Evolutionary conservation across 2,888 invertebrate species (phyloP).

Genomic region (Sialis lutaria): DNA sequence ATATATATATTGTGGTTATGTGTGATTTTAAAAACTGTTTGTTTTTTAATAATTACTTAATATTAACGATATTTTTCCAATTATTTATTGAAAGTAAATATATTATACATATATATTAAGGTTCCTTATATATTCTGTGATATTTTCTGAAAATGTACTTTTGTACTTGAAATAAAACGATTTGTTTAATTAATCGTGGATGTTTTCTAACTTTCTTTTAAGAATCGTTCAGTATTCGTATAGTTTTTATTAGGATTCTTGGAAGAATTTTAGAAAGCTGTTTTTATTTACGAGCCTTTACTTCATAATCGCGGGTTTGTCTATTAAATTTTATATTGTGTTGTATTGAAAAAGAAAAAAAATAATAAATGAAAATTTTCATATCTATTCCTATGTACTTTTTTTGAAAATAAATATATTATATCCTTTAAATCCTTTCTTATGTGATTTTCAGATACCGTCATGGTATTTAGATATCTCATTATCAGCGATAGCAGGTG

Average conservation of each 20-base stretch:
- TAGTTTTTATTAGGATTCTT: slow-evolving; percentile 13
- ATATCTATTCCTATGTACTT: not conserved
- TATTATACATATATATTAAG: not conserved
- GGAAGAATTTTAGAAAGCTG: slow-evolving; percentile 21
- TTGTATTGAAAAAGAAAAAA: not conserved
- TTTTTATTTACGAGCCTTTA: slow-evolving; percentile 12
- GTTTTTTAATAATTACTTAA: not conserved
- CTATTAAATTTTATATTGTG: not conserved
- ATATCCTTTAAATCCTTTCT: not conserved
- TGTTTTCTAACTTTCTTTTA: slow-evolving; percentile 19
- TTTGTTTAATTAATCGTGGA: slow-evolving; percentile 6
- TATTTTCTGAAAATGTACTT: not conserved
- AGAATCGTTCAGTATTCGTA: slow-evolving; percentile 13
- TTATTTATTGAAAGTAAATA: not conserved
- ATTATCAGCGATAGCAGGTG: too few species aligned
- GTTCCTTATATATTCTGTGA: slow-evolving; percentile 4
- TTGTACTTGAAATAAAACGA: slow-evolving; percentile 8
- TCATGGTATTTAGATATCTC: too few species aligned
- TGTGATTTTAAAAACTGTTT: not conserved
- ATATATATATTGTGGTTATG: not conserved
- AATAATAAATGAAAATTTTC: not conserved
- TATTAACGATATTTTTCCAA: not conserved
- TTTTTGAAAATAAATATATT: not conserved
- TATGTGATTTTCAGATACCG: too few species aligned
- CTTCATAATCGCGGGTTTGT: slow-evolving; percentile 1